A percentile compares a stretch with the other conserved stretches of the same genome.
phyloP scores from a whole-genome alignment of 2,888 invertebrate genomes.

The Drosophila sordidapex region DNA sequence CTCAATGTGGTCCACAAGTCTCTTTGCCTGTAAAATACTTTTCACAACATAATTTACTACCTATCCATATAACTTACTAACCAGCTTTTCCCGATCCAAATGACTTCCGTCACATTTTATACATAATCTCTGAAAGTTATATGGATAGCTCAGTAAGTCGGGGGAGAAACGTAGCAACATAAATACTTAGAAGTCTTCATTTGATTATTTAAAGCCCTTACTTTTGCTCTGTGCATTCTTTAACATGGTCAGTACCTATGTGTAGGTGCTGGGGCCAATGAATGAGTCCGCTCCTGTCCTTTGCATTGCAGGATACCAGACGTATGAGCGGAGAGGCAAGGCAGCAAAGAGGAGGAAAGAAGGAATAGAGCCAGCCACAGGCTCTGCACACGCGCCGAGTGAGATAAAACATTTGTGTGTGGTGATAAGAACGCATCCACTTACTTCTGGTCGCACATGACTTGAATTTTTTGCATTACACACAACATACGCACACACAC shows the following conservation, averaged over 20 bases:
- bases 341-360: background rate
- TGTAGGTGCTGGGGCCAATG: background rate
- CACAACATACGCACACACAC: constrained; percentile 12
- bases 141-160: too few species aligned
- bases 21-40: background rate
- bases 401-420: constrained; percentile 79
- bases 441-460: constrained; percentile 79
- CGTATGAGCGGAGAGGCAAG: background rate
- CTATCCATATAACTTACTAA: background rate
- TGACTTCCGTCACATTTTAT: background rate
- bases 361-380: constrained; percentile 33
- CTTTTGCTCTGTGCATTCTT: background rate
- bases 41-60: background rate
- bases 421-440: constrained; percentile 80
- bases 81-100: background rate
- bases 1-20: background rate
- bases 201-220: background rate
- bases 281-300: constrained; percentile 15
- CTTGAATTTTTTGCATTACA: constrained; percentile 68
- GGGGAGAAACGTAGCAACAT: background rate
- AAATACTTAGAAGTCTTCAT: background rate
- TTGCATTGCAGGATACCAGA: constrained; percentile 9
- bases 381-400: constrained; percentile 69
- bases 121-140: background rate
- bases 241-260: background rate